Conservation (phyloP, 2,113 vertebrate genomes). For the Poeciliopsis prolifica region DNA sequence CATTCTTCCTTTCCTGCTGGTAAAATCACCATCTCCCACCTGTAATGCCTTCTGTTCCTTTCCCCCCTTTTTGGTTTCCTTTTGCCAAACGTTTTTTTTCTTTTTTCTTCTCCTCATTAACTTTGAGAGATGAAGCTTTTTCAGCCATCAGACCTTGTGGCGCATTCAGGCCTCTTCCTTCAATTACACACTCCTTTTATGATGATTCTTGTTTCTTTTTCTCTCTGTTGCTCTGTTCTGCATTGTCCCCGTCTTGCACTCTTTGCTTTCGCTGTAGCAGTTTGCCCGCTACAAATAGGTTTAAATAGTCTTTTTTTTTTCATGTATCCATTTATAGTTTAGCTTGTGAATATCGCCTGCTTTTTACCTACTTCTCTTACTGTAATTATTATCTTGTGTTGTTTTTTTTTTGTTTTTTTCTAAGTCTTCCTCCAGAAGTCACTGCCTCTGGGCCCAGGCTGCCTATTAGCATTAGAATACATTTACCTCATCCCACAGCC, state of each 20-base stretch:
- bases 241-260: too few species aligned
- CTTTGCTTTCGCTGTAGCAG: too few species aligned
- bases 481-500: constrained; percentile 57
- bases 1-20: neutral
- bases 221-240: too few species aligned
- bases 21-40: neutral
- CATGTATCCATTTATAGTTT: neutral
- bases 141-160: neutral
- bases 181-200: constrained; percentile 57
- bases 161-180: constrained; percentile 10
- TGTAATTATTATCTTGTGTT: neutral
- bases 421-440: constrained; percentile 44
- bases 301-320: neutral
- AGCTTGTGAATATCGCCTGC: neutral
- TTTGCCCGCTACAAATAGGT: too few species aligned
- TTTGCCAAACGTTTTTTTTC: neutral
- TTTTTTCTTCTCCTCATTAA: constrained; percentile 4
- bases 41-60: neutral
- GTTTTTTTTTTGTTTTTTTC: neutral
- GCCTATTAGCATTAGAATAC: constrained; percentile 65
- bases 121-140: constrained; percentile 18
- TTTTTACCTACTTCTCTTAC: neutral
- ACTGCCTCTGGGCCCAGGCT: constrained; percentile 53
- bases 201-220: constrained; percentile 9
- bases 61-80: neutral